These are phyloP conservation scores for Conus ventricosus DNA, from an alignment of 1,140 invertebrate species.

Conservation along the genomic window DNA sequence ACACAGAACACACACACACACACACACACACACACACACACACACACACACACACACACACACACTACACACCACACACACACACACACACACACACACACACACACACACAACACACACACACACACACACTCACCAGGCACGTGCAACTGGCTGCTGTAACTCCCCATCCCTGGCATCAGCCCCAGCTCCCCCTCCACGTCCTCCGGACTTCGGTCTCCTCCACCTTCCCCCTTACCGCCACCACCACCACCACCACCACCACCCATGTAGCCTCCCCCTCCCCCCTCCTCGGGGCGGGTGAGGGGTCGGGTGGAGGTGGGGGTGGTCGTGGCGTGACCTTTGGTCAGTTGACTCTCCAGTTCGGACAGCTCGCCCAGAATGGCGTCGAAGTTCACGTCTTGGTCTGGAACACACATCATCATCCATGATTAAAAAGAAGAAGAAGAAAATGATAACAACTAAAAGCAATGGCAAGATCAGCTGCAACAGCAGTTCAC, in stretches of 20 bases:
- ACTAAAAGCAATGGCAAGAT: neutral
- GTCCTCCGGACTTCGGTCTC: slow-evolving; percentile 59
- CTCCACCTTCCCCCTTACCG: neutral
- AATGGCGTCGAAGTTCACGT: slow-evolving; percentile 96
- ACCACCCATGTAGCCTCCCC: slow-evolving; percentile 15
- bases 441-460: neutral
- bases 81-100: no score
- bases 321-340: slow-evolving; percentile 52
- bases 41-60: no score
- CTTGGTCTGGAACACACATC: slow-evolving; percentile 86
- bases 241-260: neutral
- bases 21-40: no score
- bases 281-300: slow-evolving; percentile 41
- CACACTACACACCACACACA: no score
- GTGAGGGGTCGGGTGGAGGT: slow-evolving; percentile 44
- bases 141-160: neutral
- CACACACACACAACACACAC: no score
- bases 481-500: no score
- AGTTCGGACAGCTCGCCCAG: slow-evolving; percentile 94
- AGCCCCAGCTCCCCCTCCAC: slow-evolving; percentile 62
- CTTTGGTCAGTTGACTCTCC: slow-evolving; percentile 72
- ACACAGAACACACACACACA: no score
- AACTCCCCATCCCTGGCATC: neutral
- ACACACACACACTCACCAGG: neutral
- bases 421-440: neutral